These are phyloP conservation scores for Eremophila alpestris DNA, from an alignment of 2,797 vertebrate species.

Conservation along the genomic window DNA sequence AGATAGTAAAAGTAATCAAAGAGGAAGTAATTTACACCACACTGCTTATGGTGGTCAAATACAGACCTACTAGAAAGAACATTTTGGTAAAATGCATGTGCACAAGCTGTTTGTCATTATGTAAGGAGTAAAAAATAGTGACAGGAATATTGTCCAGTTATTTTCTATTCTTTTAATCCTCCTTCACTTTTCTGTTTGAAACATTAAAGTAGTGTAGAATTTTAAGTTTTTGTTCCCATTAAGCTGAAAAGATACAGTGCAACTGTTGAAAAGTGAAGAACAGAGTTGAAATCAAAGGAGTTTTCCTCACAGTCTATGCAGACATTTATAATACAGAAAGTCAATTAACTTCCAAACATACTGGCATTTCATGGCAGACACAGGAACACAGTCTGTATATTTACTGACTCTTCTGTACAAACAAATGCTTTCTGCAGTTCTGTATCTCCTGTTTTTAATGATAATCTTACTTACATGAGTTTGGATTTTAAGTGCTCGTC, in stretches of 20 bases:
- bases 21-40: neutral
- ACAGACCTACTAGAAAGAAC: neutral
- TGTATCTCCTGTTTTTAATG: neutral
- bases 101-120: neutral
- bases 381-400: neutral
- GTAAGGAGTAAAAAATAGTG: neutral
- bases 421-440: neutral
- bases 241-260: neutral
- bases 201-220: neutral
- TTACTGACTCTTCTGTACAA: neutral
- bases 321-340: neutral
- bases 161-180: neutral
- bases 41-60: neutral
- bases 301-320: neutral
- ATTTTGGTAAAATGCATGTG: neutral
- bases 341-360: neutral
- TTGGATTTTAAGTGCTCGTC: neutral
- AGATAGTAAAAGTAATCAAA: neutral
- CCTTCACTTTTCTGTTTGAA: neutral
- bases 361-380: neutral
- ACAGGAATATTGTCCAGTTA: neutral
- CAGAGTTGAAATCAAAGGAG: neutral
- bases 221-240: slow-evolving; percentile 7
- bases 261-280: neutral
- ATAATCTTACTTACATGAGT: neutral